Base-by-base conservation (phyloP, 1,140 invertebrate genomes). In the Philopotamus ludificatus region DNA sequence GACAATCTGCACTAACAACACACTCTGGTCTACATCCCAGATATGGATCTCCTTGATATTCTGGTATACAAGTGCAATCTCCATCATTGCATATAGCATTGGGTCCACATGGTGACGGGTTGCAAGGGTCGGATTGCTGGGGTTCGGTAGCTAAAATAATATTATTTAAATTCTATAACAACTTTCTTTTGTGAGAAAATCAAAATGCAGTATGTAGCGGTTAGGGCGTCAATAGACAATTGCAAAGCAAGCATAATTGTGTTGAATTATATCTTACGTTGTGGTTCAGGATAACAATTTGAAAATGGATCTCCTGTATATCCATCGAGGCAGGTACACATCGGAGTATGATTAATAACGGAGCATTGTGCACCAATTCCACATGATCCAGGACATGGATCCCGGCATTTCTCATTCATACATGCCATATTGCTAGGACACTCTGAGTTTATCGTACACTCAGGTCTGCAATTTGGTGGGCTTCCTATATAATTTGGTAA, bases 331-430 rank as follows among this genome's bases (percentile, higher is more conserved):
- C 91, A 93, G 62, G 82, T 86, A 74, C 90, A 93, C 28, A 85
- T 82, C 12, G 89, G 87, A 26, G 86, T 71, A 73, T 92, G 90
- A 71, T 86, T 87, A 12, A 89, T 82, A 1, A 90, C 89, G 76
- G 86, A 83, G 71, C 90, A 91, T 54, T 86, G 78, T n/a, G 89
- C 86, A 73, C 91, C 88, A 1, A 79, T 72, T 15, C 89, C 90
- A 75, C 90, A 92, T 23, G 85, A 85, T 65, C 87, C 88, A n/a
- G 86, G 85, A 70, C 90, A 93, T 20, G 89, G 89, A 75, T 92
- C 84, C 58, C 82, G 77, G 74, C 91, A 93, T 77, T 87, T 89
- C 65, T 86, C 84, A 72, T 85, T 86, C 25, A 89, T 85, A 72
- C 91, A 93, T 10, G 88, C 86, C 71, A 85, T 83, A 65, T 87